Base-by-base conservation (phyloP, 2,888 invertebrate genomes). In the Lysandra bellargus region DNA sequence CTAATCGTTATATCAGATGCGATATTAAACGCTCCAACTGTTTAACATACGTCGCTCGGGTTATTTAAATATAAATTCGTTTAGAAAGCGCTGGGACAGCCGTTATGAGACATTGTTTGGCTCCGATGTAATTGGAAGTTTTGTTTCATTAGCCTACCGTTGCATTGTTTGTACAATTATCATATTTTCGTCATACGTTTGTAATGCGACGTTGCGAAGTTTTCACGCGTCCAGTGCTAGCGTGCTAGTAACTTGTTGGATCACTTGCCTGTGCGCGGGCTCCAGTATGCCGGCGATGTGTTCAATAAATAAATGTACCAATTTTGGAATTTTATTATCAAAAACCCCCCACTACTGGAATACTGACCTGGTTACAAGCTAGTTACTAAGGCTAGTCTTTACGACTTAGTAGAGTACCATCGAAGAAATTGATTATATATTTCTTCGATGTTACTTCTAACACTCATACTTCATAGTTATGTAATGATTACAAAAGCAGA, bases 141-240 rank as follows among this genome's bases (percentile, higher is more conserved):
- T 72, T 78, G 80, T 81, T 80, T 82, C 79, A 33, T 49, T 30
- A 74, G n/a, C 2, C 17, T 49, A 30, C 3, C 2, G 75, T 57
- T 33, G 53, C 30, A 53, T 76, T 76, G 53, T 76, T 30, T 57
- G 3, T 49, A n/a, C 1, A 23, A 76, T 76, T 76, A 76, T 57
- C 76, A 76, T 76, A 76, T 76, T 76, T 74, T 44, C 74, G 40
- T 44, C 74, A 74, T 74, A 17, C 69, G 64, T 64, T 64, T 69
- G 69, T 33, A 33, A 17, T 17, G 33, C 69, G 69, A 69, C 14
- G 30, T 69, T 69, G 33, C 69, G 33, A 37, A 33, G 30, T 61
- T 17, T 61, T 33, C 1, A 69, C 37, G 33, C 69, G 33, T 17
- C 14, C 61, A 61, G 33, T 23, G 3, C 30, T 23, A 61, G 61